Base-by-base conservation (phyloP, 2,113 vertebrate species). In the Grammomys surdaster region DNA sequence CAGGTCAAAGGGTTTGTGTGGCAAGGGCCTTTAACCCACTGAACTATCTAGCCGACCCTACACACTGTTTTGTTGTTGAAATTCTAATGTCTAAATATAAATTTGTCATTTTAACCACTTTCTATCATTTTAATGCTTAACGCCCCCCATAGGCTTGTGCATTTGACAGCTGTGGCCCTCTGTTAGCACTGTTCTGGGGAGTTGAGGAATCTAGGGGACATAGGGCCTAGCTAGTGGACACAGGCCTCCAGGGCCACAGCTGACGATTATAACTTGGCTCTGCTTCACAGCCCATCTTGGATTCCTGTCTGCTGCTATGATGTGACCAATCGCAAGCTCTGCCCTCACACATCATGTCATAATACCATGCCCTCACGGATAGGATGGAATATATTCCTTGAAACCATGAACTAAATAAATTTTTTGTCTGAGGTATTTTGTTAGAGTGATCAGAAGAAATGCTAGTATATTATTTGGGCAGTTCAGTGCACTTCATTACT, bases 91-190 rank as follows among this genome's bases (percentile, higher is more conserved):
- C 33, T 80, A 93, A 73, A 93, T n/a, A 63, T 16, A 88, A 91
- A 93, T 75, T 67, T 91, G 58, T n/a, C 31, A 80, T 86, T 92
- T 93, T 69, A 94, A 56, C 24, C 40, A 95, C 86, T 77, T 76
- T 17, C 54, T 36, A 36, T 19, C 31, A 19, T 54, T 80, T 20
- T 26, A 80, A 80, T 80, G 48, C 17, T 54, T 20, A 20, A 9
- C 7, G 8, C 20, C 48, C 48, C 48, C 31, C 31, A 54, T 17
- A 36, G 77, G 31, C 17, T 54, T 46, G 36, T 80, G 48, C 10
- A 8, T 36, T 54, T 36, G 76, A 48, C 48, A 80, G 2, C 77
- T 36, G 48, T 51, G 7, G 46, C 76, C 75, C 46, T 51, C 48
- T 78, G 77, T 33, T 46, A 51, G 77, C 77, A 36, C 48, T 46